These are phyloP conservation scores for Coracias cyanogaster DNA, from an alignment of 2,797 vertebrate species.

Conservation along the genomic window DNA sequence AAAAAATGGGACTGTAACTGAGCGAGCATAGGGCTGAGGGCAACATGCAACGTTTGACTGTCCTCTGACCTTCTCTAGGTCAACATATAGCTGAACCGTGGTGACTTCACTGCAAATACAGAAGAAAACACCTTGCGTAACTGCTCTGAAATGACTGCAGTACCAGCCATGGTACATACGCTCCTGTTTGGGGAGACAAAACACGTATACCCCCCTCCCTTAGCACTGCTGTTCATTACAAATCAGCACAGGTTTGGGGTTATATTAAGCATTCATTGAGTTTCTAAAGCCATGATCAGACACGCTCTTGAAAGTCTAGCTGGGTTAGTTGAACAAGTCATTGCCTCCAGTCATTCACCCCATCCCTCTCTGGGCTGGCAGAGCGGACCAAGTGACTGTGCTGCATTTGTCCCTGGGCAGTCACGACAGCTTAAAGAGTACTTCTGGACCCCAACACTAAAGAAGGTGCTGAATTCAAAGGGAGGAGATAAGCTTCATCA, in stretches of 20 bases:
- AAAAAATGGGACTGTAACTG: not conserved
- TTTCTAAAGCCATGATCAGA: not conserved
- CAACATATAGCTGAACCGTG: not conserved
- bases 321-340: not conserved
- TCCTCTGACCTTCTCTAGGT: not conserved
- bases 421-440: not conserved
- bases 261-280: not conserved
- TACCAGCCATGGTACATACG: accelerated
- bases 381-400: not conserved
- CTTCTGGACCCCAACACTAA: not conserved
- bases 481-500: not conserved
- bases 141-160: not conserved
- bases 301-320: not conserved
- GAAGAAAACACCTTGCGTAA: not conserved
- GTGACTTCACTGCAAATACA: not conserved
- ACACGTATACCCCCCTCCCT: not conserved
- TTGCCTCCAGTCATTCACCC: not conserved
- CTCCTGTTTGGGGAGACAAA: not conserved
- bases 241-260: not conserved
- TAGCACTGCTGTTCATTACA: not conserved
- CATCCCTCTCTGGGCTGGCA: not conserved
- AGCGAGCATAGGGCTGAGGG: not conserved
- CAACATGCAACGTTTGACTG: not conserved
- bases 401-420: not conserved
- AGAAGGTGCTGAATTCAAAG: not conserved